Base-by-base conservation (phyloP, 2,888 invertebrate genomes). In the Cordilura impudica region DNA sequence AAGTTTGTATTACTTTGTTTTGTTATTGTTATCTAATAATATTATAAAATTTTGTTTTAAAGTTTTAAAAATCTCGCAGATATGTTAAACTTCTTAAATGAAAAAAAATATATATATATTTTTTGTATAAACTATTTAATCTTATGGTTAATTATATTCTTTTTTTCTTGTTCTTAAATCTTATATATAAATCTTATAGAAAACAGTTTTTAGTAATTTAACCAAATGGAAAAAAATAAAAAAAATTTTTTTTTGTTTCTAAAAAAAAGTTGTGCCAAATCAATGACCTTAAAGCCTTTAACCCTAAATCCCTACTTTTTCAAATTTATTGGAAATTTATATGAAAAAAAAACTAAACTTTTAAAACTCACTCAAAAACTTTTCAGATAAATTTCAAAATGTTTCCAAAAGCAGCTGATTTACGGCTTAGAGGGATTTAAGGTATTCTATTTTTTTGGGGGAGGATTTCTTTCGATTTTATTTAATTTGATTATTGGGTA, bases 401-500 rank as follows among this genome's bases (percentile, higher is more conserved):
- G n/a, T n/a, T n/a, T n/a, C n/a, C n/a, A n/a, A n/a, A n/a, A n/a
- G n/a, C n/a, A n/a, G n/a, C n/a, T n/a, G n/a, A n/a, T n/a, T n/a
- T n/a, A n/a, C n/a, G n/a, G n/a, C n/a, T n/a, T n/a, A n/a, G n/a
- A n/a, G n/a, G n/a, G n/a, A n/a, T n/a, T n/a, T n/a, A n/a, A n/a
- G n/a, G n/a, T 54, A 12, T 54, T 71, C 60, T 23, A 45, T 10
- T 58, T 6, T 31, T 39, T 69, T 47, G 14, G n/a, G 39, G 31
- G n/a, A 54, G 49, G 18, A 16, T 29, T 39, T 14, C 53, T 76
- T 70, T 54, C 54, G 53, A 73, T 79, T 79, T 75, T 79, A 79
- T 79, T 79, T 79, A 21, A 79, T 75, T 63, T 79, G 79, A 63
- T 71, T 79, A 63, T 79, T 87, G 83, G 87, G 88, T 86, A 89